Conservation (phyloP, 2,113 vertebrate genomes). For the Connochaetes taurinus region DNA sequence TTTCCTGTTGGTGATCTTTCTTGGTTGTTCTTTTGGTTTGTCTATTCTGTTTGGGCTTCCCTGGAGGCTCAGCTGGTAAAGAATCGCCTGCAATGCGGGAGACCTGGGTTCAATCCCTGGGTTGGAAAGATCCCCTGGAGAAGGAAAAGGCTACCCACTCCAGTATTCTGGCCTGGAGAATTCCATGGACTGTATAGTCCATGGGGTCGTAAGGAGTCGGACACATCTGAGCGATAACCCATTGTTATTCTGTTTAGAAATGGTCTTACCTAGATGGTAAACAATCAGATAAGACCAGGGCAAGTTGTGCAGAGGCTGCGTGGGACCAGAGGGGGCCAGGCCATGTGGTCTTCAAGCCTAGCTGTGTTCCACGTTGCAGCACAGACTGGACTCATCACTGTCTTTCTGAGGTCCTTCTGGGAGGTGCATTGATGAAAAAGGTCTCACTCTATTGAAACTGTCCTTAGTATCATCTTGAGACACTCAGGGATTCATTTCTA, state of each 20-base stretch:
- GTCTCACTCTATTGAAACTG: not conserved
- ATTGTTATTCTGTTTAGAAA: not conserved
- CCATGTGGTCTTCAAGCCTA: not conserved
- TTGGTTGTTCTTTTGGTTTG: not conserved
- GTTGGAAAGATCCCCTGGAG: not conserved
- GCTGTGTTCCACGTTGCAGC: not conserved
- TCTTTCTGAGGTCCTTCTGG: not conserved
- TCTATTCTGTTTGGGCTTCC: not conserved
- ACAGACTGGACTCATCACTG: not conserved
- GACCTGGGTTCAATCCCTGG: not conserved
- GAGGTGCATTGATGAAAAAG: not conserved
- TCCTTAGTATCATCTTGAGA: too few relatives aligned
- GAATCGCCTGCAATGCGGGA: not conserved
- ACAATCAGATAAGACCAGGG: not conserved
- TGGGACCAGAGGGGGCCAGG: not conserved
- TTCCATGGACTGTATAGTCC: not conserved
- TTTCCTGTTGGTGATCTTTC: not conserved
- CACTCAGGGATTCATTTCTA: not conserved
- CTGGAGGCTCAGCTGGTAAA: not conserved
- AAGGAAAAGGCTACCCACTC: not conserved
- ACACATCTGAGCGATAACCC: not conserved
- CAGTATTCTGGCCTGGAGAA: not conserved
- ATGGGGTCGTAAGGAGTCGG: rapidly evolving
- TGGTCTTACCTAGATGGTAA: rapidly evolving
- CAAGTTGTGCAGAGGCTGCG: not conserved